Percentiles rank a stretch among this genome's conserved stretches.
Evolutionary conservation across 2,888 invertebrate species (phyloP).

Genomic region (Lingula anatina): DNA sequence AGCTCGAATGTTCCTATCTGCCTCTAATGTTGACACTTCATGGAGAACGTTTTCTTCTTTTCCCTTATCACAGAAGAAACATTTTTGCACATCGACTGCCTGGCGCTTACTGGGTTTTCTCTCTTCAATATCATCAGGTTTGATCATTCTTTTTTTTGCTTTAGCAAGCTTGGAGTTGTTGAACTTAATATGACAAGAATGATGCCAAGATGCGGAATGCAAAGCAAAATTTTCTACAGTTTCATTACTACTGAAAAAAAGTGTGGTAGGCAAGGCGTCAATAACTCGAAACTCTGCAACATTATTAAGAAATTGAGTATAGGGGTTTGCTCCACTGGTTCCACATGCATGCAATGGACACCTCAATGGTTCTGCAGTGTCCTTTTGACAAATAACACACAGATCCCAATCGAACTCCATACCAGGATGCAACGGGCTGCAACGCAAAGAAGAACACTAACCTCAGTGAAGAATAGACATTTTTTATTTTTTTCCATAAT

Average conservation of each 20-base stretch:
- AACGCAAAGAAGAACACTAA: no score
- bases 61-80: slow-evolving; percentile 2
- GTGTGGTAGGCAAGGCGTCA: neutral
- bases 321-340: no score
- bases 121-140: neutral
- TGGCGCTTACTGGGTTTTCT: no score
- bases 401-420: no score
- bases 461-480: no score
- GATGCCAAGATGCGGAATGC: neutral
- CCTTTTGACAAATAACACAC: no score
- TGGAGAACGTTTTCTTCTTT: neutral
- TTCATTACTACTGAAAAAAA: neutral
- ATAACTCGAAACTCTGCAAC: neutral
- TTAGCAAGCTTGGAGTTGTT: neutral
- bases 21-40: neutral
- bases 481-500: no score
- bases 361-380: no score
- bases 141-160: neutral
- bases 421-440: no score
- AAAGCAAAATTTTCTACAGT: neutral
- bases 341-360: no score
- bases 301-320: neutral
- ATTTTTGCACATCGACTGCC: no score
- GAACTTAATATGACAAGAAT: neutral
- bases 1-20: neutral